Evolutionary conservation across 2,888 invertebrate genomes (phyloP).

Genomic region (Cheiracanthium punctorium): DNA sequence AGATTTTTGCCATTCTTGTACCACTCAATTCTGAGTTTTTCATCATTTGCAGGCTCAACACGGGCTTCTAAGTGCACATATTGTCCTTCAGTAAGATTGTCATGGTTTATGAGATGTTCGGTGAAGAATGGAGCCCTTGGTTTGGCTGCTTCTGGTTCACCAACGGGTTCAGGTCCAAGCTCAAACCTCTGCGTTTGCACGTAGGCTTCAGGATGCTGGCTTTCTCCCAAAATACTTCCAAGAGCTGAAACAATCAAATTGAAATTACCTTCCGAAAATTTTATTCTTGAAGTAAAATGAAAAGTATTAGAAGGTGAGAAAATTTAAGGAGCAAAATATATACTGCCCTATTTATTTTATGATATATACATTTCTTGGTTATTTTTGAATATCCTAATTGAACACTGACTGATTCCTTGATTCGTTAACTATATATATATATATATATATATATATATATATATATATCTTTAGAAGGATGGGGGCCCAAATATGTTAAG

Average conservation of each 20-base stretch:
- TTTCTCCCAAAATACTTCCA: constrained; percentile 85
- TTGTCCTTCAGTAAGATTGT: constrained; percentile 92
- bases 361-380: too few relatives aligned
- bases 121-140: constrained; percentile 85
- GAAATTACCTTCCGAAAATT: too few relatives aligned
- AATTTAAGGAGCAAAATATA: too few relatives aligned
- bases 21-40: constrained; percentile 84
- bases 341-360: too few relatives aligned
- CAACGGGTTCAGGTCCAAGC: constrained; percentile 86
- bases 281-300: too few relatives aligned
- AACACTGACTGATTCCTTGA: too few relatives aligned
- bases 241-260: constrained; percentile 71
- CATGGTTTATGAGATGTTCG: constrained; percentile 90
- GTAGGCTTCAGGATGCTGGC: constrained; percentile 93
- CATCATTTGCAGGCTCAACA: constrained; percentile 85
- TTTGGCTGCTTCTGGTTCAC: constrained; percentile 34
- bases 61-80: constrained; percentile 94
- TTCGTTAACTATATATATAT: too few relatives aligned
- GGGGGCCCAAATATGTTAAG: too few relatives aligned
- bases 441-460: too few relatives aligned
- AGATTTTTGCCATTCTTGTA: constrained; percentile 87
- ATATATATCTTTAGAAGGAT: too few relatives aligned
- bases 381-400: too few relatives aligned
- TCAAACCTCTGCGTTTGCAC: constrained; percentile 93
- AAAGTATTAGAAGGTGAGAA: too few relatives aligned